Evolutionary conservation across 1,140 invertebrate species (phyloP).

Genomic region (Scylla paramamosain): DNA sequence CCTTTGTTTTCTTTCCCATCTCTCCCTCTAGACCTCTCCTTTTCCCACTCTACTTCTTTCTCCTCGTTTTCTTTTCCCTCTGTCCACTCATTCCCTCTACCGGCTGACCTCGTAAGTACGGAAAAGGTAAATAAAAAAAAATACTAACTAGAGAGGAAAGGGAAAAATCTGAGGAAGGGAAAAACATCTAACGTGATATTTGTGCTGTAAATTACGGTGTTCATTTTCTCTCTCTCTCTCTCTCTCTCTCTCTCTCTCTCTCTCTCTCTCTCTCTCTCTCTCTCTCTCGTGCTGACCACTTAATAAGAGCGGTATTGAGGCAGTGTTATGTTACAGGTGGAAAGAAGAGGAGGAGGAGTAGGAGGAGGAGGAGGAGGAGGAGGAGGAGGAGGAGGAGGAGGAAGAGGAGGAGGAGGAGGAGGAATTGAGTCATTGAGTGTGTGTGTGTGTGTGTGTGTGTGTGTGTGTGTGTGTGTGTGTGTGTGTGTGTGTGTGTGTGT

Average conservation of each 20-base stretch:
- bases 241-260: not conserved
- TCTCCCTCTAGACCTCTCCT: too few relatives aligned
- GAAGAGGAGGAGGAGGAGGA: not conserved
- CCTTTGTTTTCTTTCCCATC: too few relatives aligned
- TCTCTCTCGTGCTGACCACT: not conserved
- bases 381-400: not conserved
- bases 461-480: conserved; percentile 20
- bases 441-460: conserved; percentile 20
- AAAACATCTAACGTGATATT: not conserved
- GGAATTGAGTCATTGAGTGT: not conserved
- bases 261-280: not conserved
- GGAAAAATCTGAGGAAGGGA: not conserved
- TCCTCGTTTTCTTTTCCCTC: not conserved
- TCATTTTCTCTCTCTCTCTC: not conserved
- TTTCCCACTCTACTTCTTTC: too few relatives aligned
- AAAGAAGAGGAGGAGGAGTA: not conserved
- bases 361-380: not conserved
- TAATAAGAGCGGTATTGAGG: not conserved
- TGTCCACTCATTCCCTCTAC: not conserved
- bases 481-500: not conserved
- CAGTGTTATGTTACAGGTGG: not conserved
- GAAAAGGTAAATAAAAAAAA: not conserved
- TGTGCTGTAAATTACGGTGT: not conserved
- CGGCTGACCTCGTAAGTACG: not conserved
- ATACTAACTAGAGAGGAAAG: not conserved